phyloP scores from a whole-genome alignment of 2,113 vertebrate genomes.

The Albula glossodonta region DNA sequence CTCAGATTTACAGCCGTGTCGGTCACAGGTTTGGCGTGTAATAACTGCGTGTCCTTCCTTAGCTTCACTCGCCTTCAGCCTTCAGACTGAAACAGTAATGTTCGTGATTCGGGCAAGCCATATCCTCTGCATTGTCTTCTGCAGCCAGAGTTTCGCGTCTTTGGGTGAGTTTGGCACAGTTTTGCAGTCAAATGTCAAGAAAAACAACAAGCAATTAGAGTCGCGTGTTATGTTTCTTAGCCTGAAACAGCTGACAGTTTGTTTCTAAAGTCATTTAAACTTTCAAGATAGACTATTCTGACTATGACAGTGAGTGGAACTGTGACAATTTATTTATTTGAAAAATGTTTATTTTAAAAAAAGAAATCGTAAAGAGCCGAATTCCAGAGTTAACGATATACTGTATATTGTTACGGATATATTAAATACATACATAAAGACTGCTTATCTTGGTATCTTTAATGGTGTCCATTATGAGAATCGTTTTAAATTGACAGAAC shows the following conservation, averaged over 20 bases:
- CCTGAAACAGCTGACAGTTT: conserved; percentile 8
- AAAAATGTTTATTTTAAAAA: no score
- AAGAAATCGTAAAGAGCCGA: no score
- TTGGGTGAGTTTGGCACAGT: conserved; percentile 3
- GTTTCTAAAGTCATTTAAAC: no score
- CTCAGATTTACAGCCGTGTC: not conserved
- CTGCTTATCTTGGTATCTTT: no score
- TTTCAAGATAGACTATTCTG: no score
- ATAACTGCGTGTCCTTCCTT: not conserved
- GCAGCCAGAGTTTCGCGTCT: not conserved
- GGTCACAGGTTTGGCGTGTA: not conserved
- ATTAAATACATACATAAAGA: no score
- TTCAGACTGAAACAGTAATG: not conserved
- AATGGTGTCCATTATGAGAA: no score
- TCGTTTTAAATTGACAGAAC: no score
- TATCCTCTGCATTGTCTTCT: not conserved
- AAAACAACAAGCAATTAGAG: not conserved
- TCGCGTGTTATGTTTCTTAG: conserved; percentile 44
- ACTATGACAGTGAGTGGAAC: no score
- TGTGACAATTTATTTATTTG: no score
- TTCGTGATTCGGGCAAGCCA: not conserved
- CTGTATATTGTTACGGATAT: no score
- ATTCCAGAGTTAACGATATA: no score
- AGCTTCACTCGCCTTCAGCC: not conserved
- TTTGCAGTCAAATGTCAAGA: not conserved